Base-by-base conservation (phyloP, 2,888 invertebrate genomes). In the Lingula anatina region DNA sequence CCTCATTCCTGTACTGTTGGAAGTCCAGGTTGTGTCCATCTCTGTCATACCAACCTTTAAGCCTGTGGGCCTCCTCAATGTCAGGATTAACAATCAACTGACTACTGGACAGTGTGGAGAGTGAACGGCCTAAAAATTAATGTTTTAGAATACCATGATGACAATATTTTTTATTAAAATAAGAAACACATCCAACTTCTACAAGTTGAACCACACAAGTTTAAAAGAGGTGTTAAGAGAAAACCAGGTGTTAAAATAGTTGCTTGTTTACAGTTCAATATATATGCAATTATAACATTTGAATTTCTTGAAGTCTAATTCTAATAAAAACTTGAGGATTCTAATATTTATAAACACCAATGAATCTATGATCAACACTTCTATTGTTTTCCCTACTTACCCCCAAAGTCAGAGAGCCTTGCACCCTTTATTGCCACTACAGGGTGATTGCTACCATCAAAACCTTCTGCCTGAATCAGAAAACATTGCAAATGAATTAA, bases 41-140 rank as follows among this genome's bases (percentile, higher is more conserved):
- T 42, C 85, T 84, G 71, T 90, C 91, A 74, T 84, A 97, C 99
- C 99, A 99, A 27, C 91, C 90, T 48, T 89, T 84, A 41, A 99
- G 80, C 39, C 73, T 81, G 72, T 92, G 89, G 1, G 92, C 88
- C 67, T 92, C 92, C 0, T 86, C 83, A 26, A 93, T 81, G 71
- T 96, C 94, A 0, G 97, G 96, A 80, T 96, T 91, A 5, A 89
- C 71, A 59, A 89, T 84, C 50, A 93, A 53, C 50, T 73, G 67
- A 51, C 76, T 75, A 40, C 66, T 66, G 26, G 56, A 57, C 2
- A 68, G 47, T 1, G 71, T 63, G 2, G 76, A 72, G 52, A 81
- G 62, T 3, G 78, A 74, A 12, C 78, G 63, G 3, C 78, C 75
- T 57, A 59, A 53, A 65, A 51, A 26, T 31, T 12, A 9, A 31